Conservation (phyloP, 2,113 vertebrate genomes). For the Solea solea region DNA sequence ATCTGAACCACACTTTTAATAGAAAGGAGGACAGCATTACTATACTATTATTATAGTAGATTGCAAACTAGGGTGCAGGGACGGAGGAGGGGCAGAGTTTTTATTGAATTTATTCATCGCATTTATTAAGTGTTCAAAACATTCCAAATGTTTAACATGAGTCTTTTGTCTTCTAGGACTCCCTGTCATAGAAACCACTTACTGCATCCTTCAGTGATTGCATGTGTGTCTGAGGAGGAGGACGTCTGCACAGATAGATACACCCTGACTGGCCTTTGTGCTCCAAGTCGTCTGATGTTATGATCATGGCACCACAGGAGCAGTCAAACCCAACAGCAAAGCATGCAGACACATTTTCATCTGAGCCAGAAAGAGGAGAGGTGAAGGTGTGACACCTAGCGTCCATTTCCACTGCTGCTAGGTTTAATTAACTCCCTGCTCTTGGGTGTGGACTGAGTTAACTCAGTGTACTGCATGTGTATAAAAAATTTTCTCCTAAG, state of each 20-base stretch:
- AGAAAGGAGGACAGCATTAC: not conserved
- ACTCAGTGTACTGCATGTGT: too few species aligned
- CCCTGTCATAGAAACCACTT: not conserved
- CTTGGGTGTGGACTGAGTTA: not conserved
- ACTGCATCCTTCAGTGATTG: too few species aligned
- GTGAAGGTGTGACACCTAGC: constrained; percentile 62
- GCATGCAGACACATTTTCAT: not conserved
- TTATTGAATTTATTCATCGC: not conserved
- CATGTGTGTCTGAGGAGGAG: not conserved
- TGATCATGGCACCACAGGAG: constrained; percentile 14
- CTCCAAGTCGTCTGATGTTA: not conserved
- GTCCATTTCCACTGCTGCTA: constrained; percentile 1
- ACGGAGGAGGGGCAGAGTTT: not conserved
- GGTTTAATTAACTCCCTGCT: not conserved
- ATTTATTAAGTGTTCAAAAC: not conserved
- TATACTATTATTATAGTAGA: too few species aligned
- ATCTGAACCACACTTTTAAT: constrained; percentile 34
- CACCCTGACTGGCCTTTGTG: not conserved
- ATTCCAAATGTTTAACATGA: not conserved
- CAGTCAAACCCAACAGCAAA: not conserved
- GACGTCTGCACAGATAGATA: not conserved
- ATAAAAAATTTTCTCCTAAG: too few species aligned
- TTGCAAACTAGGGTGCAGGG: not conserved
- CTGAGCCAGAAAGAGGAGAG: constrained; percentile 4
- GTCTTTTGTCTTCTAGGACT: too few species aligned